Evolutionary conservation across 2,797 vertebrate genomes (phyloP).

Genomic region (Chromobotia macracanthus): DNA sequence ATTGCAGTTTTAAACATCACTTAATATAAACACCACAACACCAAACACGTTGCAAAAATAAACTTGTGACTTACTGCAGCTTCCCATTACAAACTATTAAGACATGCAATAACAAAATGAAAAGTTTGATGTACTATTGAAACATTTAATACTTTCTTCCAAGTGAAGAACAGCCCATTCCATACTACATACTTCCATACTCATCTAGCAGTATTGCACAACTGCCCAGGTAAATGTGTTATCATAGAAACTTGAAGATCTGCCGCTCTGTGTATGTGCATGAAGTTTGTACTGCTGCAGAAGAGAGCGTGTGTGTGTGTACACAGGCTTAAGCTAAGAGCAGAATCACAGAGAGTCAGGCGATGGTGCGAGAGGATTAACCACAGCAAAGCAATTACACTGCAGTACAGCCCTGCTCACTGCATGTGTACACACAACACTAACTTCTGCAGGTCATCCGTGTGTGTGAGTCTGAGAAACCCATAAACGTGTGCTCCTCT

Average conservation of each 20-base stretch:
- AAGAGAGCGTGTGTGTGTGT: constrained; percentile 22
- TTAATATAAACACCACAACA: too few relatives aligned
- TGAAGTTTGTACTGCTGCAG: neutral
- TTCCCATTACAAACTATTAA: too few relatives aligned
- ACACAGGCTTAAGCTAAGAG: constrained; percentile 46
- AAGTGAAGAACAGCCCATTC: too few relatives aligned
- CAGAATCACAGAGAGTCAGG: constrained; percentile 56
- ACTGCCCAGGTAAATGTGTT: too few relatives aligned
- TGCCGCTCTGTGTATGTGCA: neutral
- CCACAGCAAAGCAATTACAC: constrained; percentile 67
- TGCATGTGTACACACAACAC: constrained; percentile 60
- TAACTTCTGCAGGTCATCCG: constrained; percentile 15
- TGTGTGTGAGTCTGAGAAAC: neutral
- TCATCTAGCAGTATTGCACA: too few relatives aligned
- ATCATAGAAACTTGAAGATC: neutral
- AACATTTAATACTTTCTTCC: too few relatives aligned
- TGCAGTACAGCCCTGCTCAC: constrained; percentile 64
- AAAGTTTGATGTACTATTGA: too few relatives aligned
- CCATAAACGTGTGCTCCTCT: neutral
- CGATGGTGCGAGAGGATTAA: constrained; percentile 61
- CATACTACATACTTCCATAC: too few relatives aligned
- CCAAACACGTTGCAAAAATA: too few relatives aligned
- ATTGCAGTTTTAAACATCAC: too few relatives aligned
- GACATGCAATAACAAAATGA: too few relatives aligned
- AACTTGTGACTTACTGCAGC: too few relatives aligned